These are phyloP conservation scores for Meleagris gallopavo DNA, from an alignment of 2,113 vertebrate genomes.

Conservation along the genomic window DNA sequence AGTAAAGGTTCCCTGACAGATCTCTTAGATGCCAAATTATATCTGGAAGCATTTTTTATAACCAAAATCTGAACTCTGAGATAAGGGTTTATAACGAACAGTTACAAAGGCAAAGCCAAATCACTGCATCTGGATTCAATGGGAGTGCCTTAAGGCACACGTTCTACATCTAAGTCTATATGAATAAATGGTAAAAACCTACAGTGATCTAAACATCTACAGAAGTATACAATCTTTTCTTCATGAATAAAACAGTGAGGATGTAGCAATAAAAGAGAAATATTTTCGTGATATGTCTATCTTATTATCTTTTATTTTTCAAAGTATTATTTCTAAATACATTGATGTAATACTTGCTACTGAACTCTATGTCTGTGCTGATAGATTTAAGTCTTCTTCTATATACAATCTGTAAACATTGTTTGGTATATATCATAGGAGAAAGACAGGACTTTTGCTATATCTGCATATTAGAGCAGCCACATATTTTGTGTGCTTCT, in stretches of 20 bases:
- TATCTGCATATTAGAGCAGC: neutral
- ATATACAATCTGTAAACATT: neutral
- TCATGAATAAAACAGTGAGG: neutral
- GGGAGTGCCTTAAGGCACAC: neutral
- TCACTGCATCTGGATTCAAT: constrained; percentile 42
- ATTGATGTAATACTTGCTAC: neutral
- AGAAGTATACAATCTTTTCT: neutral
- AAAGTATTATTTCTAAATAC: neutral
- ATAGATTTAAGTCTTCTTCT: neutral
- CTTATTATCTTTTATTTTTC: neutral
- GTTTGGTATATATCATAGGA: neutral
- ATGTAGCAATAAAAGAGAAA: neutral
- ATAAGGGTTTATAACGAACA: neutral
- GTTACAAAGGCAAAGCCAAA: constrained; percentile 46
- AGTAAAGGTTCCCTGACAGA: neutral
- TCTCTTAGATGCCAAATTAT: constrained; percentile 5
- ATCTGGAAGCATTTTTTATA: constrained; percentile 42
- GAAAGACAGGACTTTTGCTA: neutral
- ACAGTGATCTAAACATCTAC: neutral
- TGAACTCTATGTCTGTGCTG: neutral
- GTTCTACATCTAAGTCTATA: neutral
- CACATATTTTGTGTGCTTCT: neutral
- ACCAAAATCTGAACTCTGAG: constrained; percentile 32
- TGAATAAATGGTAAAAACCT: neutral
- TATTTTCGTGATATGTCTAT: neutral